Evolutionary conservation across 2,113 vertebrate genomes (phyloP), one percentile per base, ranked within the genome.

Genomic region (Tetrax tetrax): DNA sequence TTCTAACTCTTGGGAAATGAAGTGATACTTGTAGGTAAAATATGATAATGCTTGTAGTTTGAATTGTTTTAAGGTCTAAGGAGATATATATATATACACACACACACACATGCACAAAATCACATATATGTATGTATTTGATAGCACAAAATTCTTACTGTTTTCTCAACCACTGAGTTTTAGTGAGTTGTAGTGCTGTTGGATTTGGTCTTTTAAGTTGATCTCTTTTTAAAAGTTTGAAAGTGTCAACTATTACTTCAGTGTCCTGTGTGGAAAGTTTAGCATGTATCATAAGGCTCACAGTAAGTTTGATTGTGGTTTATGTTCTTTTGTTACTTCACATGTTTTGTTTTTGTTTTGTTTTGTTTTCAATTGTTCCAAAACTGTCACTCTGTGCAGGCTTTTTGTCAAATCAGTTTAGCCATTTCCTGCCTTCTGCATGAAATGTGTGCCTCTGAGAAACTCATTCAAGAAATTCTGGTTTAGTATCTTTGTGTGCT

Each of bases 71-170:
- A 17, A 47, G 13, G 19, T 78, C 8, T 45, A 15, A 37, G 28
- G 14, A 43, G 41, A 15, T 28, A 15, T 25, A 17, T 6, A 3
- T 31, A 9, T 3, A 10, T 11, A 4, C 2, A 1, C 1, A 7
- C 5, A 3, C 2, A 10, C 0, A 22, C 1, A 33, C 8, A 11
- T 8, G 2, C 4, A 21, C 13, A 41, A 43, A 43, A 43, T 43
- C 41, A 43, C 14, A 43, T 43, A 15, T 6, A 7, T 37, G 4
- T 10, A 8, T 53, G 4, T 43, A 6, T 64, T 72, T 18, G 5
- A 5, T 83, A 16, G 16, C 83, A 21, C 28, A 29, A 51, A 84
- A 57, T 90, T 54, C 10, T 28, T 12, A 10, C 74, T 27, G 31
- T 72, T 89, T 79, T 45, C 9, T 74, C 38, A 66, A 5, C 13